phyloP scores from a whole-genome alignment of 2,797 vertebrate genomes.

The Chrosomus eos region DNA sequence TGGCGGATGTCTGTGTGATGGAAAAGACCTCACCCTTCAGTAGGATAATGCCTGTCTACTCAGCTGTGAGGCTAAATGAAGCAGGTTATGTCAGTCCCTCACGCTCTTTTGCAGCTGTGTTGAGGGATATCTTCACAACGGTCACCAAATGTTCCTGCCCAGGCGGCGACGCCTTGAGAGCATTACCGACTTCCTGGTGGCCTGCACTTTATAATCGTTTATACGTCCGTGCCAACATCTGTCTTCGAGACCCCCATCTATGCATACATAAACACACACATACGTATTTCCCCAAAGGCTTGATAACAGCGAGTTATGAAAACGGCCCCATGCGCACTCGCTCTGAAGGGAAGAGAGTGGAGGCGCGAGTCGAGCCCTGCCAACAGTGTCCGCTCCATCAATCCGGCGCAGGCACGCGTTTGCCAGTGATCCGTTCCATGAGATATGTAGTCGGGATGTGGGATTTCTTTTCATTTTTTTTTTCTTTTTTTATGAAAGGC shows the following conservation, averaged over 20 bases:
- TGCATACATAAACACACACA: conserved; percentile 30
- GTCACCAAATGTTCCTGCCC: conserved; percentile 61
- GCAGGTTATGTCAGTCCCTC: conserved; percentile 49
- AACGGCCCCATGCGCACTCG: conserved; percentile 11
- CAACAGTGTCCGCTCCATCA: conserved; percentile 66
- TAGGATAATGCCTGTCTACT: conserved; percentile 37
- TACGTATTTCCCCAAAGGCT: conserved; percentile 43
- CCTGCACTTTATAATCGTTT: conserved; percentile 64
- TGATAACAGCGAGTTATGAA: conserved; percentile 55
- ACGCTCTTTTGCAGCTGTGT: conserved; percentile 38
- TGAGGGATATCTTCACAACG: conserved; percentile 47
- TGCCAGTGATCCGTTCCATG: conserved; percentile 66
- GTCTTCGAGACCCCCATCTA: conserved; percentile 43
- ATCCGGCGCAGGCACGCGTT: conserved; percentile 70
- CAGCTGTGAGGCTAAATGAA: conserved; percentile 55
- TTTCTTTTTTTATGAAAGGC: conserved; percentile 77
- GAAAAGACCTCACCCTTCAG: conserved; percentile 41
- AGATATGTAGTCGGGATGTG: conserved; percentile 70
- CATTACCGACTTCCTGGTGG: conserved; percentile 65
- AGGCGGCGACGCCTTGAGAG: conserved; percentile 52
- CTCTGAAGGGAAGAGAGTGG: conserved; percentile 26
- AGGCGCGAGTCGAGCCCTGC: conserved; percentile 49
- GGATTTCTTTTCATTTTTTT: conserved; percentile 70
- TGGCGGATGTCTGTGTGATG: conserved; percentile 52
- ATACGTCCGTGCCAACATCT: conserved; percentile 65